A percentile compares a stretch with the other conserved stretches of the same genome.
Conservation (phyloP, 2,797 vertebrate species). For the Adrianichthys oophorus region DNA sequence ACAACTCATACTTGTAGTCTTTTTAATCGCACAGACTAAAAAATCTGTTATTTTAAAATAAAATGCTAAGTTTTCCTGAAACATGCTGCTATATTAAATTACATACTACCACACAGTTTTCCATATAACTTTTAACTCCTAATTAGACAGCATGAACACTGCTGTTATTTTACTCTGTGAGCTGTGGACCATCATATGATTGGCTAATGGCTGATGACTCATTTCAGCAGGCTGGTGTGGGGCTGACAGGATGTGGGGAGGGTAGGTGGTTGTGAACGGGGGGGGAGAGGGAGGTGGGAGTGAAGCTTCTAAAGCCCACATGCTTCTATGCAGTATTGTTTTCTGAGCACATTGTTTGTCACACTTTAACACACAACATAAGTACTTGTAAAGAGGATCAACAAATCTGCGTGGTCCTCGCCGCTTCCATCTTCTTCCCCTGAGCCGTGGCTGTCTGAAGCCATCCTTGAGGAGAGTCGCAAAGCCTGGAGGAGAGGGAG, state of each 20-base stretch:
- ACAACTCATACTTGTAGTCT: not conserved
- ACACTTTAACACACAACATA: slow-evolving; percentile 37
- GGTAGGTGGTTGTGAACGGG: slow-evolving; percentile 54
- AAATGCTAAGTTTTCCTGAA: not conserved
- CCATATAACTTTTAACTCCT: slow-evolving; percentile 52
- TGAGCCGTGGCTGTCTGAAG: slow-evolving; percentile 42
- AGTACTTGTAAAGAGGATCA: slow-evolving; percentile 48
- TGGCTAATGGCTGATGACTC: slow-evolving; percentile 79
- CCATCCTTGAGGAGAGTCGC: slow-evolving; percentile 58
- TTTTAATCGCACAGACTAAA: not conserved
- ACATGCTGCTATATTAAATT: slow-evolving; percentile 30
- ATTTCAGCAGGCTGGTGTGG: slow-evolving; percentile 75
- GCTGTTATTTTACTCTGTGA: slow-evolving; percentile 74
- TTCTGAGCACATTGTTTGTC: slow-evolving; percentile 25
- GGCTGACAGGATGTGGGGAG: slow-evolving; percentile 57
- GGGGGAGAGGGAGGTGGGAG: slow-evolving; percentile 61
- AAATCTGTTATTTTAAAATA: not conserved
- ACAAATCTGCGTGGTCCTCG: slow-evolving; percentile 35
- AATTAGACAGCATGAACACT: slow-evolving; percentile 63
- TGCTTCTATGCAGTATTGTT: slow-evolving; percentile 54
- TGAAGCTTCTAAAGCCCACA: slow-evolving; percentile 56
- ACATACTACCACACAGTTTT: slow-evolving; percentile 37
- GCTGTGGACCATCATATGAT: slow-evolving; percentile 60
- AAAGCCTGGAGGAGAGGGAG: slow-evolving; percentile 37
- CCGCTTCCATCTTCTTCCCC: slow-evolving; percentile 15